Base-by-base conservation (phyloP, 2,113 vertebrate genomes). In the Henicopernis longicauda region DNA sequence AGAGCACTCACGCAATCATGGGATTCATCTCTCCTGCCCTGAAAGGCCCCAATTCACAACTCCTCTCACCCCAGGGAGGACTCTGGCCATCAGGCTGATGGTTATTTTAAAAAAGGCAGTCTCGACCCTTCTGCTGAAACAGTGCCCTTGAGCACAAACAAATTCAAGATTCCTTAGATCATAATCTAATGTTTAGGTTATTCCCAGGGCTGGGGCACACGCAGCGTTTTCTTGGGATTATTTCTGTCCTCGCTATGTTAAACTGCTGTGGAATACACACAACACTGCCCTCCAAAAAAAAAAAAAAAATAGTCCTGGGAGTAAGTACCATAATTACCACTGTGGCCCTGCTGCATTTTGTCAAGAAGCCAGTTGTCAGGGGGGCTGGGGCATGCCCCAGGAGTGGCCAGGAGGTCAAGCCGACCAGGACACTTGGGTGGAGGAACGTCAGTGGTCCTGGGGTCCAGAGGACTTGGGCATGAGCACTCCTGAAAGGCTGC, bases 91-190 rank as follows among this genome's bases (percentile, higher is more conserved):
- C 61, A 94, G 54, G 50, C 58, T 88, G 88, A 77, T 59, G 88
- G 93, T 81, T 96, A 83, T 93, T 95, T 93, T 73, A 86, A 86
- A 92, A 96, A 83, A 96, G 71, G 86, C 88, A 93, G 61, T 84
- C 85, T 96, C 38, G 78, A 96, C 93, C 95, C 82, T 90, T 95
- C 42, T 95, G 59, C 95, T 94, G 85, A 96, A 97, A 95, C 63
- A 92, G 90, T 97, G 92, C 96, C 96, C 93, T 89, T 94, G 78
- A 96, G 93, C 93, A 92, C 78, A 95, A 94, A 90, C 36, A 59
- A 94, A 89, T 86, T 81, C 79, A 92, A 77, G 95, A 96, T 95
- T 95, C 89, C 73, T 96, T 85, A 96, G 95, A 96, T 97, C 88
- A 88, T 80, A 96, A 96, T 93, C 95, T 96, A 61, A 80, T 77